phyloP scores from a whole-genome alignment of 2,113 vertebrate species.

The Thamnophis sirtalis region DNA sequence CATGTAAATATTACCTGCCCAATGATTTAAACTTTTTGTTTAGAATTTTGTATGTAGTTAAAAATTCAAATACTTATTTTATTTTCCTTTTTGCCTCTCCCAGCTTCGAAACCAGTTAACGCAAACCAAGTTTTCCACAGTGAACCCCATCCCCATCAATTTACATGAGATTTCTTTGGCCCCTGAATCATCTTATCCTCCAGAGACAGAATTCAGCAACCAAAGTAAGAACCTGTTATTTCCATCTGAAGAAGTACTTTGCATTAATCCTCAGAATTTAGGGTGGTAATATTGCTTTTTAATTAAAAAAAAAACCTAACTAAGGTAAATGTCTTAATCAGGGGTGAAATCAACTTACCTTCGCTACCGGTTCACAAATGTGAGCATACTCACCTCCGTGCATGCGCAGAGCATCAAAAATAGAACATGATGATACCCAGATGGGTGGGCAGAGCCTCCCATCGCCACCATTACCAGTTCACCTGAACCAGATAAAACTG shows the following conservation, averaged over 20 bases:
- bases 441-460: too few relatives aligned
- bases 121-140: slow-evolving; percentile 57
- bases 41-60: not conserved
- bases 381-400: too few relatives aligned
- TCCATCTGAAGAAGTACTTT: not conserved
- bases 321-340: not conserved
- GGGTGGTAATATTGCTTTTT: not conserved
- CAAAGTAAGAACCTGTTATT: slow-evolving; percentile 64
- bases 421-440: too few relatives aligned
- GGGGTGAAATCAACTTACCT: too few relatives aligned
- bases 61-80: not conserved
- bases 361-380: too few relatives aligned
- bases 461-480: too few relatives aligned
- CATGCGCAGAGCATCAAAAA: too few relatives aligned
- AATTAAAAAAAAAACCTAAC: not conserved
- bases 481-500: too few relatives aligned
- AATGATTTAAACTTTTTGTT: not conserved
- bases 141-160: slow-evolving; percentile 45
- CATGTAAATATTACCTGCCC: not conserved
- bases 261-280: not conserved
- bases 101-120: slow-evolving; percentile 70
- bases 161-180: slow-evolving; percentile 60
- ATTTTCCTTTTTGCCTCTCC: slow-evolving; percentile 27
- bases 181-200: slow-evolving; percentile 54
- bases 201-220: slow-evolving; percentile 68